Base-by-base conservation (phyloP, 2,888 invertebrate species). In the Caradrina clavipalpis region DNA sequence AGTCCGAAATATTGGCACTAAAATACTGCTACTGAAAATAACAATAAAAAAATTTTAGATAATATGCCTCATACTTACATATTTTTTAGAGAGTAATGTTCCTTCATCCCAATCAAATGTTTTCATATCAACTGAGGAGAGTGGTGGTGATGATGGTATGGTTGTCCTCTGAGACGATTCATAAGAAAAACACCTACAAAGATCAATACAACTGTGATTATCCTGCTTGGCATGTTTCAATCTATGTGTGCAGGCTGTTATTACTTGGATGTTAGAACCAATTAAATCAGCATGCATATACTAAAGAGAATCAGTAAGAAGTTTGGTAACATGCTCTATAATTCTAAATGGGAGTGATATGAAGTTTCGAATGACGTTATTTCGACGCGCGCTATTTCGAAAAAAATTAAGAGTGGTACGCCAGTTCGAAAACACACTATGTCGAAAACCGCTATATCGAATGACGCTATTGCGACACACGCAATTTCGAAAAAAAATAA, bases 101-200 rank as follows among this genome's bases (percentile, higher is more conserved):
- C 89, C 90, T 82, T 96, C 96, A 55, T 96, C 96, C 96, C 96
- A 96, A 73, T 96, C 96, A 82, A 96, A 96, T 5, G 90, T 83
- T 87, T 96, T 96, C 64, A 86, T 91, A 73, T 96, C 96, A 49
- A 94, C 87, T 1, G 95, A 90, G 3, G 95, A 86, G 73, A 92
- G 94, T 11, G 96, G 96, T 35, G 96, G 95, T 11, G 96, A 95
- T 0, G 95, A 88, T 0, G 96, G 93, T 80, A 97, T 95, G 26
- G 96, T 94, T 58, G 96, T 92, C 76, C 97, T 95, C 88, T 97
- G 97, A 19, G 97, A 95, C 55, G 97, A 97, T 87, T 98, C 98
- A 84, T 98, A 97, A 1, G 98, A 98, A 84, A 97, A 97, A 89
- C 97, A 98, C 97, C 98, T 98, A 89, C 65, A 92, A 84, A 69